phyloP scores from a whole-genome alignment of 2,797 vertebrate species.

The Hoplostethus mediterraneus region DNA sequence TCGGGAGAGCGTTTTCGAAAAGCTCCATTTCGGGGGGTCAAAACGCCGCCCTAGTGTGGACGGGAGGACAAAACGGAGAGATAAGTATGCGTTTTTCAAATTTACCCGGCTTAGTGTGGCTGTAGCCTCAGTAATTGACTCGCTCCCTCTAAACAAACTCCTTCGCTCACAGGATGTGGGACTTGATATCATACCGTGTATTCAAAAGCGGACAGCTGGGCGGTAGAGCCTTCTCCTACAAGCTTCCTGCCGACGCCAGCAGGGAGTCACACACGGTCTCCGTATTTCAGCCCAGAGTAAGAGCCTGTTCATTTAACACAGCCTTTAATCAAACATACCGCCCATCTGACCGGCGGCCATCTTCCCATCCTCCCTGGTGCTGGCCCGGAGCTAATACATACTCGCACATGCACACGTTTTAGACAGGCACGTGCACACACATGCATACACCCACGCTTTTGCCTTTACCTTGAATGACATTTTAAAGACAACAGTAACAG shows the following conservation, averaged over 20 bases:
- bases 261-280: conserved; percentile 12
- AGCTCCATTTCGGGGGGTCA: too few relatives aligned
- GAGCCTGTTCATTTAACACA: conserved; percentile 28
- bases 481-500: neutral
- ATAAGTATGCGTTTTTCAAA: too few relatives aligned
- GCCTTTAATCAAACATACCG: conserved; percentile 38
- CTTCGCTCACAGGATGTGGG: conserved; percentile 42
- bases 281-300: conserved; percentile 20
- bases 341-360: conserved; percentile 12
- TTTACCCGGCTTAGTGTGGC: too few relatives aligned
- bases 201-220: conserved; percentile 36
- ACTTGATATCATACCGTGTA: conserved; percentile 30
- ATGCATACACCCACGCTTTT: neutral
- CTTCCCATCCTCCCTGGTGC: neutral
- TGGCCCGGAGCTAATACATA: neutral
- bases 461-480: neutral
- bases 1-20: too few relatives aligned
- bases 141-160: conserved; percentile 19
- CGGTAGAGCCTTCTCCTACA: conserved; percentile 13
- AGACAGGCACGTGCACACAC: neutral
- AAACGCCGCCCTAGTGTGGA: too few relatives aligned
- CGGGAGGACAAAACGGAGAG: too few relatives aligned
- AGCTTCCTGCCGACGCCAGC: conserved; percentile 23
- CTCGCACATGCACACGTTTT: neutral
- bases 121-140: neutral